Evolutionary conservation across 2,113 vertebrate genomes (phyloP), one percentile per base, ranked within the genome.

Genomic region (Microcebus lehilahytsara): DNA sequence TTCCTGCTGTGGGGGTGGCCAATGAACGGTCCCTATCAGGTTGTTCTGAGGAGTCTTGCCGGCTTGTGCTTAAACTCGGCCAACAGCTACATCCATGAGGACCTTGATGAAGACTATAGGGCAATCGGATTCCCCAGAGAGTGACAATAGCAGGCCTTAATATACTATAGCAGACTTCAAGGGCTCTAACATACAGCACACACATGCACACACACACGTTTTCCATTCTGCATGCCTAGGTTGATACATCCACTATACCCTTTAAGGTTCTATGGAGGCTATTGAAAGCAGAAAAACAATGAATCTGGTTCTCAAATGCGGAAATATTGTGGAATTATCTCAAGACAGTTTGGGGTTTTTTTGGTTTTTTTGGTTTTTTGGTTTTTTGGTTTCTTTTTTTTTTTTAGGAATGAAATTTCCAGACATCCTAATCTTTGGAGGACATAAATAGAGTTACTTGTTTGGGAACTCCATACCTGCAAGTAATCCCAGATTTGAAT

Each of bases 311-410:
- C 42, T 58, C 34, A 53, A 10, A 17, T 42, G 86, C 20, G 40
- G 9, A 93, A 23, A 72, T 60, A 78, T 2, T 37, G 4, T 37
- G 4, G 37, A 88, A 14, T 2, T 49, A 14, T 67, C 56, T 74
- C 81, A 87, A 83, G n/a, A 93, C 6, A n/a, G 60, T 53, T 80
- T 49, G 49, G n/a, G n/a, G n/a, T n/a, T n/a, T n/a, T n/a, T n/a
- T n/a, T n/a, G 40, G 40, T n/a, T n/a, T n/a, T n/a, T n/a, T n/a
- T n/a, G n/a, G n/a, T n/a, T n/a, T n/a, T n/a, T n/a, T n/a, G 42
- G 6, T 42, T 42, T 5, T 42, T 42, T 42, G 42, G 37, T 37
- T 42, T 42, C 6, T 42, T 37, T 12, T 30, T 46, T 46, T 17
- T 77, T 42, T 49, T 49, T 85, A 93, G 27, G 49, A 64, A 92